phyloP scores from a whole-genome alignment of 2,113 vertebrate genomes.

The Casuarius casuarius region DNA sequence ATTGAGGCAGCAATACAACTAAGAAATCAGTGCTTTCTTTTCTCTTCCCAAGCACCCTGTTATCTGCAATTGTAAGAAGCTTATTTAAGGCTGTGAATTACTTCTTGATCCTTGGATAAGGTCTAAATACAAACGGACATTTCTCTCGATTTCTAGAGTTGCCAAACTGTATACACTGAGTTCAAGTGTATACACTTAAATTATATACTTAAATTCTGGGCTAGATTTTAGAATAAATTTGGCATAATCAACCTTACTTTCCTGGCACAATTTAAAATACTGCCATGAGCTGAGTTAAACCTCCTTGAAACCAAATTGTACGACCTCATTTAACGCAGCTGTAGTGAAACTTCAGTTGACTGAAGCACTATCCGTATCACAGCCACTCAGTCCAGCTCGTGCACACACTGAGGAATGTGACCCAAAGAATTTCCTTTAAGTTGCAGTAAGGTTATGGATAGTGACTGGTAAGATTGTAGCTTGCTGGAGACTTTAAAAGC shows the following conservation, averaged over 20 bases:
- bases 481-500: not conserved
- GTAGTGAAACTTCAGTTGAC: not conserved
- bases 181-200: too few species aligned
- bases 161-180: not conserved
- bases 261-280: not conserved
- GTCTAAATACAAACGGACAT: not conserved
- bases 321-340: not conserved
- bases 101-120: not conserved
- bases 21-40: not conserved
- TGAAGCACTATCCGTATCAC: fast-evolving
- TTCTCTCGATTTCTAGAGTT: not conserved
- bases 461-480: not conserved
- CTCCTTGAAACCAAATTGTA: not conserved
- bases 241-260: not conserved
- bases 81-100: not conserved
- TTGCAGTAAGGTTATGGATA: not conserved
- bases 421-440: not conserved
- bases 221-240: not conserved
- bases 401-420: not conserved
- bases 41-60: not conserved
- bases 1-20: not conserved
- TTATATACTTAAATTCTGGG: not conserved
- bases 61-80: not conserved
- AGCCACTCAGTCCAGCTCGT: not conserved
- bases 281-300: not conserved